Base-by-base conservation (phyloP, 2,797 vertebrate genomes). In the Mus spretus region DNA sequence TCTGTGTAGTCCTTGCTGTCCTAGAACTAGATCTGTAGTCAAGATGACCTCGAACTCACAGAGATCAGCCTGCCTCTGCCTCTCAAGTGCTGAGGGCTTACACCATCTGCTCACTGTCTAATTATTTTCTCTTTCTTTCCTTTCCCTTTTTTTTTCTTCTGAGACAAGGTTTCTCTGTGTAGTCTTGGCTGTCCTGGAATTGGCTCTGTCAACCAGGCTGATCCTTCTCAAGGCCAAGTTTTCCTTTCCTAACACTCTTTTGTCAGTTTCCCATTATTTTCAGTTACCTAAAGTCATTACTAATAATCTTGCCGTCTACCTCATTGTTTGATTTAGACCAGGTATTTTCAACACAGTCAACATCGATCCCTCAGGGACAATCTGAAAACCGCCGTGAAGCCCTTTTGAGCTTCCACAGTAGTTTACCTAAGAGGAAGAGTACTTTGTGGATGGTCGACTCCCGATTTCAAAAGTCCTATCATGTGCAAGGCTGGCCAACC, bases 211-310 rank as follows among this genome's bases (percentile, higher is more conserved):
- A n/a, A 19, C 34, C 34, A 70, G 34, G 67, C 67, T 70, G 15
- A n/a, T 57, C 24, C 22, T 57, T 81, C 95, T 91, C 74, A 89
- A 92, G 17, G 57, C 37, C 50, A 80, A 70, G 34, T 89, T 79
- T 61, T 78, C 65, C 55, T 93, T 96, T 89, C 63, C 26, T 78
- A 90, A 95, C 6, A 67, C 22, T 12, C 19, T 5, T 80, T 55
- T 70, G 28, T 72, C 74, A 87, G 24, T 15, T 40, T 40, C 80
- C 80, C 80, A 82, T 40, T 82, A 82, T 34, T 77, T 86, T 57
- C 80, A 63, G 63, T 83, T 61, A 63, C 65, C 44, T 50, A 20
- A 47, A 88, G 59, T 95, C 67, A 63, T 63, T 24, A 83, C n/a
- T 50, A 87, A 74, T 8, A 63, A 72, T 70, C 28, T 17, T 90